A percentile compares a stretch with the other conserved stretches of the same genome.
Conservation (phyloP, 2,888 invertebrate species). For the Mesorhabditis spiculigera region DNA sequence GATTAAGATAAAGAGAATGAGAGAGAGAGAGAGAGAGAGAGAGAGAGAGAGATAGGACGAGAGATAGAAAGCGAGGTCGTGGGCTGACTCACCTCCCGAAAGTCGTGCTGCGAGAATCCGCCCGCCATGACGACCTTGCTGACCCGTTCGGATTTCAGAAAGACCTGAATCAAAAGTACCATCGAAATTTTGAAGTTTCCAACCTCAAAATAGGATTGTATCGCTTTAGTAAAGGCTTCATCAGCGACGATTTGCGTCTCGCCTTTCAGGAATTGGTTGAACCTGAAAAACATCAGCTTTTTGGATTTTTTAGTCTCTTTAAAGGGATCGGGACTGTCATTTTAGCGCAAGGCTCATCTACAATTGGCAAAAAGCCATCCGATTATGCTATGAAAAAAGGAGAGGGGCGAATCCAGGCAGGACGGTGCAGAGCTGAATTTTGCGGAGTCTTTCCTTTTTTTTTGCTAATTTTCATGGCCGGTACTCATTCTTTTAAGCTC, state of each 20-base stretch:
- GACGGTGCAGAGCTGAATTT: too few relatives aligned
- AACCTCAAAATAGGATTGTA: slow-evolving; percentile 79
- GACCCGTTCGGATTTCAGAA: slow-evolving; percentile 92
- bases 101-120: slow-evolving; percentile 95
- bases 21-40: too few relatives aligned
- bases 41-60: too few relatives aligned
- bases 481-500: slow-evolving; percentile 2
- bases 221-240: slow-evolving; percentile 97
- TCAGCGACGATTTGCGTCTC: slow-evolving; percentile 97
- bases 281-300: slow-evolving; percentile 63
- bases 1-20: too few relatives aligned
- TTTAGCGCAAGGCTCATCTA: too few relatives aligned
- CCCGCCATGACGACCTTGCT: slow-evolving; percentile 91
- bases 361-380: too few relatives aligned
- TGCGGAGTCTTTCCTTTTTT: not conserved
- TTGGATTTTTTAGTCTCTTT: not conserved
- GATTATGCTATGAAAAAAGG: too few relatives aligned
- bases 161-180: too few relatives aligned
- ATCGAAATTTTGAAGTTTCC: not conserved
- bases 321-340: too few relatives aligned
- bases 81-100: slow-evolving; percentile 71
- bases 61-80: not conserved
- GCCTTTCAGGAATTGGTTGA: slow-evolving; percentile 91
- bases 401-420: too few relatives aligned
- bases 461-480: not conserved